Base-by-base conservation (phyloP, 2,113 vertebrate genomes). In the Lynx canadensis region DNA sequence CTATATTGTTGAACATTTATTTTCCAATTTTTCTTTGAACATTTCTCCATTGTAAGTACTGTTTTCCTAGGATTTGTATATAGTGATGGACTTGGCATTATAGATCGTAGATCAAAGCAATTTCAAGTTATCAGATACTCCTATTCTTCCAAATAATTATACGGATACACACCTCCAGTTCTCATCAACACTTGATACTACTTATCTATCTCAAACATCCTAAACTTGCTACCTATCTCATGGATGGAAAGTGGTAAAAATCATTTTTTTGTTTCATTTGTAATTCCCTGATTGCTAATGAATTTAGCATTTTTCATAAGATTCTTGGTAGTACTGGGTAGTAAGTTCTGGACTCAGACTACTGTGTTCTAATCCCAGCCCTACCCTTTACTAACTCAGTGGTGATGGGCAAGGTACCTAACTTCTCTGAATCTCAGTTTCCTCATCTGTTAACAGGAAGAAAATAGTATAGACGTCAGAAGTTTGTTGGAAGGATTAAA, bases 21-120 rank as follows among this genome's bases (percentile, higher is more conserved):
- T 96, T 73, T 89, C 41, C 19, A 82, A 14, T 94, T 95, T 89
- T 87, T 78, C 48, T 89, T 85, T 81, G n/a, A 9, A 15, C 14
- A 91, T 88, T 95, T 88, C 21, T 96, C 14, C 69, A n/a, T 19
- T 60, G 7, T 57, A 78, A n/a, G 3, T 36, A 48, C 78, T 69
- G 69, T 65, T 63, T 55, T 80, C 65, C 48, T 68, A 69, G 48
- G 69, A 36, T 79, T 73, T 79, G 52, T 60, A 33, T 31, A 31
- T 92, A 81, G 45, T 55, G 79, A 15, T 88, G 38, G n/a, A 83
- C 41, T 74, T 48, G 55, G 21, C 9, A 19, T 60, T 60, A 23
- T 60, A 63, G 50, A 94, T 27, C 29, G 29, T n/a, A 84, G 12
- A 89, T 38, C 29, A 69, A 90, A 85, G 57, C 48, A 69, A 48